Evolutionary conservation across 1,140 invertebrate species (phyloP).

Genomic region (Arctopsyche grandis): DNA sequence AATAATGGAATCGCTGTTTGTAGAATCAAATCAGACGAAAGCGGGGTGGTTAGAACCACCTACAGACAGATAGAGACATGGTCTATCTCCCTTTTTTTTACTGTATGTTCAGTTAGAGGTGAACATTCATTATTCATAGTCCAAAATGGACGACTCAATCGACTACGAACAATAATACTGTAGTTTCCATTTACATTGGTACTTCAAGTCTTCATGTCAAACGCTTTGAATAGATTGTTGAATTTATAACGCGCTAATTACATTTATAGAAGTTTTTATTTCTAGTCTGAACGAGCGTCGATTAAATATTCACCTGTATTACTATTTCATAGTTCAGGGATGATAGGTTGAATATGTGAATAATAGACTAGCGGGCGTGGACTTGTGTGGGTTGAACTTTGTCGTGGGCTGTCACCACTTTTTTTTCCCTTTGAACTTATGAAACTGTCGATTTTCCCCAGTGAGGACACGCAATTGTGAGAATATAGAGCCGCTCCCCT

Average conservation of each 20-base stretch:
- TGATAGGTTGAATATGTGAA: not conserved
- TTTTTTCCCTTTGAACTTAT: no score
- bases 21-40: not conserved
- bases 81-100: not conserved
- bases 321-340: no score
- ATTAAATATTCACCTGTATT: no score
- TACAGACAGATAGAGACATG: not conserved
- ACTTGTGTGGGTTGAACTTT: not conserved
- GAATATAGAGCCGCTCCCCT: no score
- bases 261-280: no score
- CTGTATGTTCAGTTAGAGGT: not conserved
- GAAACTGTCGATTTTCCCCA: no score
- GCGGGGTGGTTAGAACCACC: not conserved
- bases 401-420: not conserved
- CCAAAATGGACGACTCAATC: not conserved
- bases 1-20: not conserved
- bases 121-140: constrained; percentile 8
- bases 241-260: not conserved
- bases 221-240: not conserved
- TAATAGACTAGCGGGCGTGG: not conserved
- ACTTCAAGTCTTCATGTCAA: not conserved
- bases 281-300: no score
- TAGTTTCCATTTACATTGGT: not conserved
- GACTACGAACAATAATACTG: not conserved
- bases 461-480: no score